phyloP scores from a whole-genome alignment of 2,113 vertebrate genomes.

The Cyprinodon variegatus region DNA sequence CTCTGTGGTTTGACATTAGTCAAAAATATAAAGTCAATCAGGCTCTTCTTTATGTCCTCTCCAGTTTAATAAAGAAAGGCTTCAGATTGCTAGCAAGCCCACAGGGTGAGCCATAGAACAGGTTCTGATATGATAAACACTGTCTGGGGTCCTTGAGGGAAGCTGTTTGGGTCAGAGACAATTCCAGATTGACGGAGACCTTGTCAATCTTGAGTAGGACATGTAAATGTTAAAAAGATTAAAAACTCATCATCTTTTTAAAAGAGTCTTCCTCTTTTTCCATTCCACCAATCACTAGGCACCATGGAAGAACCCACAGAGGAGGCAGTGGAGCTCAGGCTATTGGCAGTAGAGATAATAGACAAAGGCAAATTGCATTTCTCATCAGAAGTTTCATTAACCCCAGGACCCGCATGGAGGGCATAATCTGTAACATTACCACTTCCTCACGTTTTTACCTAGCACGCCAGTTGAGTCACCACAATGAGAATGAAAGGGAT shows the following conservation, averaged over 20 bases:
- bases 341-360: slow-evolving; percentile 80
- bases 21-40: slow-evolving; percentile 33
- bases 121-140: slow-evolving; percentile 73
- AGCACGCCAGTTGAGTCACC: slow-evolving; percentile 49
- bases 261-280: slow-evolving; percentile 52
- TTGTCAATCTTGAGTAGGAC: slow-evolving; percentile 76
- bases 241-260: slow-evolving; percentile 83
- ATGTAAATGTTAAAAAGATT: slow-evolving; percentile 84
- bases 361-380: slow-evolving; percentile 80
- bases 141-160: slow-evolving; percentile 70
- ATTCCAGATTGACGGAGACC: slow-evolving; percentile 68
- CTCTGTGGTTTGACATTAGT: too few relatives aligned
- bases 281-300: slow-evolving; percentile 56
- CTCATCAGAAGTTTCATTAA: slow-evolving; percentile 86
- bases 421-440: slow-evolving; percentile 84
- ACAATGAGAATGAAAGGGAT: slow-evolving; percentile 7
- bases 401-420: slow-evolving; percentile 76
- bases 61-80: slow-evolving; percentile 41
- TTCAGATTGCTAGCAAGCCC: slow-evolving; percentile 56
- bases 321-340: slow-evolving; percentile 50
- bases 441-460: slow-evolving; percentile 76
- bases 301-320: slow-evolving; percentile 61
- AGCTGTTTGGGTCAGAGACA: slow-evolving; percentile 68
- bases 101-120: slow-evolving; percentile 62
- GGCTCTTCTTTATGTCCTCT: slow-evolving; percentile 49